Base-by-base conservation (phyloP, 2,797 vertebrate species). In the Hylomyscus alleni region DNA sequence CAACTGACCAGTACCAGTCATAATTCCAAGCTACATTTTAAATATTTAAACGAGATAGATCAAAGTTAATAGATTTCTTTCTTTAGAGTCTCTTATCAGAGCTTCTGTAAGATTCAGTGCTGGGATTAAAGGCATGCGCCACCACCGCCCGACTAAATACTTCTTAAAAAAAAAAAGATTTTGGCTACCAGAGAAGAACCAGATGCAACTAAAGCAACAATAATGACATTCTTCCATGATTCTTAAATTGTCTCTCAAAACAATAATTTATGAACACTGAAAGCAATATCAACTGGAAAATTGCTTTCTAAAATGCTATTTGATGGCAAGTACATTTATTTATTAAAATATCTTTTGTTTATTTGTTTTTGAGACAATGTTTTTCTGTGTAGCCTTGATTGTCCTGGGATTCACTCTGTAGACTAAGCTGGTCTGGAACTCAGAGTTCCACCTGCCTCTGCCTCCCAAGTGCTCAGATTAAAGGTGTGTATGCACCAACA, bases 221-320 rank as follows among this genome's bases (percentile, higher is more conserved):
- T 24, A 90, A 91, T 92, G 75, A 47, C 82, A 44, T 75, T 87
- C 54, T 78, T 89, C 17, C 19, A 12, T 92, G 40, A 73, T 50
- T 87, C 34, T 24, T 80, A 69, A 47, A 77, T 83, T 75, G 50
- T 58, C 34, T 93, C 31, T 80, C 75, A 65, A 96, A 54, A 90
- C 47, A 75, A 37, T 72, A 90, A 54, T 94, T 60, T 75, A n/a
- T 77, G 86, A 89, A 76, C 29, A 80, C 11, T 34, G n/a, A 78
- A 88, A 50, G 24, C 26, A 76, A 50, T 90, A 65, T 60, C 73
- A 4, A 0, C 7, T 80, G 58, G 9, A 31, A 56, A 65, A 44
- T 72, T 62, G 22, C 52, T 94, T 86, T 91, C 52, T 87, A 62
- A 37, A 24, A 44, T 34, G 14, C n/a, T 85, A 47, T 54, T 24